Evolutionary conservation across 2,113 vertebrate genomes (phyloP).

Genomic region (Otolemur garnettii): DNA sequence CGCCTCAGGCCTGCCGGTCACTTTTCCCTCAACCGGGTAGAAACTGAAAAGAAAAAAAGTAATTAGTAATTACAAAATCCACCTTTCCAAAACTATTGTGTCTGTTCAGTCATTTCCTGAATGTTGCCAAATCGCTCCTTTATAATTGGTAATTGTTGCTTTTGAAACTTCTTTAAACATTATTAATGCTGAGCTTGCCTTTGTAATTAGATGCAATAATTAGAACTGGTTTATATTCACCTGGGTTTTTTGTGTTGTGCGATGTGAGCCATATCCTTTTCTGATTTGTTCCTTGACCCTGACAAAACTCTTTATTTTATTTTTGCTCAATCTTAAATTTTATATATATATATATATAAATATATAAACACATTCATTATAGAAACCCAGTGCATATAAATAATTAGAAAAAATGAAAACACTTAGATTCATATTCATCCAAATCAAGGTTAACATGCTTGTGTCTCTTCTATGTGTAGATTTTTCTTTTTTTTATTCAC

Average conservation of each 20-base stretch:
- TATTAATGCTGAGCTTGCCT: slow-evolving; percentile 39
- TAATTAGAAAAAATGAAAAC: slow-evolving; percentile 51
- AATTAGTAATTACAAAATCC: slow-evolving; percentile 57
- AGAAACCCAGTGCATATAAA: neutral
- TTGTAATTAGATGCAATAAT: slow-evolving; percentile 64
- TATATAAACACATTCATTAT: neutral
- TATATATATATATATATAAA: no score
- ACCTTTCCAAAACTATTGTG: slow-evolving; percentile 32
- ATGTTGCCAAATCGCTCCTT: slow-evolving; percentile 58
- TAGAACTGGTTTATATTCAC: slow-evolving; percentile 37
- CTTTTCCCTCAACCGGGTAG: neutral
- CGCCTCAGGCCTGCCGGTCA: neutral
- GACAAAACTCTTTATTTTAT: neutral
- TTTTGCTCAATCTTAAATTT: neutral
- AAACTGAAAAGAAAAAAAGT: slow-evolving; percentile 38
- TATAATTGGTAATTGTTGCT: slow-evolving; percentile 60
- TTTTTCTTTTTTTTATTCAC: neutral
- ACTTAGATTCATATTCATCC: neutral
- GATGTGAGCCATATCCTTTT: neutral
- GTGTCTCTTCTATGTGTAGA: neutral
- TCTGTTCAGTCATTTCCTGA: slow-evolving; percentile 51
- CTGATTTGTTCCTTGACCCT: neutral
- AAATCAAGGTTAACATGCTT: neutral
- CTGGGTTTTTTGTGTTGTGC: neutral
- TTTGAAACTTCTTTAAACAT: slow-evolving; percentile 52